phyloP scores from a whole-genome alignment of 2,888 invertebrate genomes.

The Nymphalis c-album region DNA sequence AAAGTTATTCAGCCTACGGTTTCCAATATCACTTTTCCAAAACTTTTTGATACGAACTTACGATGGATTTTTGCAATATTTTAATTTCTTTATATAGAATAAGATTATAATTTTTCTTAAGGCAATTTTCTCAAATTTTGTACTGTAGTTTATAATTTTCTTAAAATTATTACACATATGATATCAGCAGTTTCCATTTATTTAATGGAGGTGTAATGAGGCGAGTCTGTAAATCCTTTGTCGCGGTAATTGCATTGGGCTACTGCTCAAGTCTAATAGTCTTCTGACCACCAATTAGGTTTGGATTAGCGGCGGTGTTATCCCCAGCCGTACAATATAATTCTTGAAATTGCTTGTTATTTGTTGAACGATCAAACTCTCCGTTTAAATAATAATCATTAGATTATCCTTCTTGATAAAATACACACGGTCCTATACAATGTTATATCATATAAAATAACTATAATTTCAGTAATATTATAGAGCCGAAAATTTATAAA shows the following conservation, averaged over 20 bases:
- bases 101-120: neutral
- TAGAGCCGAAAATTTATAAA: too few species aligned
- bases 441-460: too few species aligned
- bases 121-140: neutral
- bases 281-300: constrained; percentile 76
- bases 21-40: constrained; percentile 55
- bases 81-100: neutral
- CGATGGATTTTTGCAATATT: neutral
- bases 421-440: neutral
- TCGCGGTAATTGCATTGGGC: constrained; percentile 70
- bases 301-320: constrained; percentile 64
- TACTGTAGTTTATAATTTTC: too few species aligned
- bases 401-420: neutral
- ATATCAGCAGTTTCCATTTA: constrained; percentile 30
- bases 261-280: constrained; percentile 75
- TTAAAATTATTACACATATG: constrained; percentile 2
- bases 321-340: constrained; percentile 35
- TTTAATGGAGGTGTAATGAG: constrained; percentile 40
- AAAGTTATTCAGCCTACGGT: constrained; percentile 63
- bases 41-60: constrained; percentile 6
- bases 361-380: constrained; percentile 13
- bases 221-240: constrained; percentile 56
- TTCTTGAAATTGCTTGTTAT: constrained; percentile 44
- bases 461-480: too few species aligned
- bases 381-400: constrained; percentile 4